Evolutionary conservation across 2,797 vertebrate species (phyloP), one percentile per base, ranked within the genome.

Genomic region (Eulemur albifrons): DNA sequence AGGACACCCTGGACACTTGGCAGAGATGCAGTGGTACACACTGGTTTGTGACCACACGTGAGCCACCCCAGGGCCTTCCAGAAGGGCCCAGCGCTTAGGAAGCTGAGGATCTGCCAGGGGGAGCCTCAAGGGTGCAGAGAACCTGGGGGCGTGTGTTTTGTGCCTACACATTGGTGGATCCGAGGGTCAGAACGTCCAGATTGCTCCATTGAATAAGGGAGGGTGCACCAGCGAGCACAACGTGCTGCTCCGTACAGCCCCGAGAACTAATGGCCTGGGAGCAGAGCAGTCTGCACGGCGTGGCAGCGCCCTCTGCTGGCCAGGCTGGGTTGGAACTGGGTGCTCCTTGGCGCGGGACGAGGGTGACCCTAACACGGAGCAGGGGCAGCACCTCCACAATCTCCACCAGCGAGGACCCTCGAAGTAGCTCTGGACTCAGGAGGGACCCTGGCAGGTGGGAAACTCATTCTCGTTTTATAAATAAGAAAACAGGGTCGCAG

Each of bases 231-330:
- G 73, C 30, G n/a, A 45, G 80, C 17, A 27, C 21, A 43, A 27
- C 5, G 0, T 52, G 12, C 57, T 32, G 45, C n/a, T 82, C 18
- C 1, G 0, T 10, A 10, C 10, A 30, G 15, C 38, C 12, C 15
- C 3, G 32, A 45, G 88, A 45, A 32, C 35, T 1, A 13, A 25
- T 0, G 13, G n/a, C 67, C 13, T 4, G 0, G 1, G 70, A 45
- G 11, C 25, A 0, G 40, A 45, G 27, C 59, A 17, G 48, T 12
- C 63, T 84, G 21, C 35, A 6, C 0, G 30, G 94, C 4, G 0
- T 18, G 23, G n/a, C 59, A 52, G 52, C 38, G 80, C 96, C 95
- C 97, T 96, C 97, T 98, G 94, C 97, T 96, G 97, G 83, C 81
- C 52, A 87, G 1, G 0, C 5, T 32, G 15, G 25, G 52, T 63